Conservation (phyloP, 1,140 invertebrate species). For the Drosophila setifemur region DNA sequence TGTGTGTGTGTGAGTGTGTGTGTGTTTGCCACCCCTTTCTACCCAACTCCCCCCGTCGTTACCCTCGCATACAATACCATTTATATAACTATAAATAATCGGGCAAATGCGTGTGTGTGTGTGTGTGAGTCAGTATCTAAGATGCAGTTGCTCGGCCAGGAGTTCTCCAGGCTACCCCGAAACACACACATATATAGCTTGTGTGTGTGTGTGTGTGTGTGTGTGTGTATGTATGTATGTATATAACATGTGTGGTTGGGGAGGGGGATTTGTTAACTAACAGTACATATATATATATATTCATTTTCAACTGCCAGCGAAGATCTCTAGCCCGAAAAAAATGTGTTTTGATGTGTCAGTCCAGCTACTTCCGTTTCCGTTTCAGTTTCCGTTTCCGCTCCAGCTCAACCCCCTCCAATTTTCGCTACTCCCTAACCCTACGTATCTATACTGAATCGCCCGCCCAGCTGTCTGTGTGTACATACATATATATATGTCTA, state of each 20-base stretch:
- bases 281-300: too few species aligned
- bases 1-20: conserved; percentile 21
- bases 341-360: conserved; percentile 33
- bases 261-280: conserved; percentile 18
- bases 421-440: conserved; percentile 6
- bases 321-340: conserved; percentile 16
- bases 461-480: conserved; percentile 7
- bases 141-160: background rate
- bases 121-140: conserved; percentile 5
- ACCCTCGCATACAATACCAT: conserved; percentile 6
- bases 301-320: too few species aligned
- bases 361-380: conserved; percentile 11
- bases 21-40: conserved; percentile 12
- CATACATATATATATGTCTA: conserved; percentile 12
- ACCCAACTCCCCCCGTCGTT: conserved; percentile 1
- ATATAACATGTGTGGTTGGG: conserved; percentile 20
- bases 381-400: background rate
- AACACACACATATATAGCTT: conserved; percentile 5
- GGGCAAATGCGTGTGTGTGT: conserved; percentile 17
- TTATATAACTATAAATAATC: conserved; percentile 6
- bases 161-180: background rate
- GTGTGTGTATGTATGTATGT: conserved; percentile 19
- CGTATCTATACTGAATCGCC: conserved; percentile 3
- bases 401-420: conserved; percentile 5
- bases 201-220: conserved; percentile 2